Evolutionary conservation across 2,113 vertebrate species (phyloP).

Genomic region (Sterrhoptilus dennistouni): DNA sequence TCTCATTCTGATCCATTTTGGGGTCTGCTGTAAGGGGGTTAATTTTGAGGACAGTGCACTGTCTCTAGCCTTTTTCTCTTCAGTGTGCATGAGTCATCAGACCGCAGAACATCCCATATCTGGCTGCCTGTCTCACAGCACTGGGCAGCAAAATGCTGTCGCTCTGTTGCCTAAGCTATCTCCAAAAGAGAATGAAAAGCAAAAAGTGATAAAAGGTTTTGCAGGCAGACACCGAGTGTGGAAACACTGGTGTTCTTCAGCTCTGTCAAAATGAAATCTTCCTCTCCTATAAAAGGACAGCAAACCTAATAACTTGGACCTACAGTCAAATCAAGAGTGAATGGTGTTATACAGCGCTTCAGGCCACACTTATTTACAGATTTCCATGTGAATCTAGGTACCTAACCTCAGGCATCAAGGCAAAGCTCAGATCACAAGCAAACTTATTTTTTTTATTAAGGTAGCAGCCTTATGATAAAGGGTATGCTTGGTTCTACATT

Average conservation of each 20-base stretch:
- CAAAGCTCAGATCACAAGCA: background rate
- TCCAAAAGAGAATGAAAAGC: background rate
- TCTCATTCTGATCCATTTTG: background rate
- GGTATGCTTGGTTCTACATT: background rate
- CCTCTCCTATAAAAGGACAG: background rate
- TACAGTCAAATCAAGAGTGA: background rate
- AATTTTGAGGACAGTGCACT: background rate
- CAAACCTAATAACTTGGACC: background rate
- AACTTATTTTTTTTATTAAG: background rate
- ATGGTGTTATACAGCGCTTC: background rate
- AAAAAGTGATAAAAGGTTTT: background rate
- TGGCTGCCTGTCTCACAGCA: background rate
- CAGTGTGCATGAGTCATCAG: background rate
- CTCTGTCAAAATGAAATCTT: background rate
- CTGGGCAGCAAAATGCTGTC: accelerated
- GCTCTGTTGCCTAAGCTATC: background rate
- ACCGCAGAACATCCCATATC: background rate
- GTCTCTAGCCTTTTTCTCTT: background rate
- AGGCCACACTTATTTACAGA: background rate
- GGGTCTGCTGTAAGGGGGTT: background rate
- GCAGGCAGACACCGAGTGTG: background rate
- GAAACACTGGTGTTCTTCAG: background rate
- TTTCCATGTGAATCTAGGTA: background rate
- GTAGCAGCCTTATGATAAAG: background rate
- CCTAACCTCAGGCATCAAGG: background rate